These are phyloP conservation scores for Trididemnum miniatum DNA, from an alignment of 23 tunicate genomes.

Conservation along the genomic window DNA sequence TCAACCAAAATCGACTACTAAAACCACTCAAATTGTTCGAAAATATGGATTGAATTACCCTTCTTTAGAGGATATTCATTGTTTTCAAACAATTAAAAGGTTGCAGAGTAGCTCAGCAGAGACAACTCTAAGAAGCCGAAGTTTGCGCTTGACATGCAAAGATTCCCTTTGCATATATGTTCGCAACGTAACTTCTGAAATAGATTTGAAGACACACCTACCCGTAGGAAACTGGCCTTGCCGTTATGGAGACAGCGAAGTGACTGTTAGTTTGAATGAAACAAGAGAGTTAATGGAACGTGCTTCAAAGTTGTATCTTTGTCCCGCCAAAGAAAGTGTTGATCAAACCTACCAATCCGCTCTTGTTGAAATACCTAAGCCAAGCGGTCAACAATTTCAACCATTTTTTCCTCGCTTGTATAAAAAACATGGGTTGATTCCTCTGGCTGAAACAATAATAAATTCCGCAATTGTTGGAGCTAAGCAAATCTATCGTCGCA, in stretches of 20 bases:
- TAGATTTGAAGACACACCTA: not conserved
- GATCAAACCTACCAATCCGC: not conserved
- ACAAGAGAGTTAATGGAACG: conserved; percentile 32
- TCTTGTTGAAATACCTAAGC: not conserved
- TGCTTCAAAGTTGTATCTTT: not conserved
- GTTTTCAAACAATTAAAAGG: conserved; percentile 16
- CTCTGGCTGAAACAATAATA: conserved; percentile 59
- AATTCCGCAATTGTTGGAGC: conserved; percentile 48
- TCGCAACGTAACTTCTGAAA: not conserved
- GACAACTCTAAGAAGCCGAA: not conserved
- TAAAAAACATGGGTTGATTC: conserved; percentile 34
- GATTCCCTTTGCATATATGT: conserved; percentile 26
- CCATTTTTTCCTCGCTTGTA: conserved; percentile 67
- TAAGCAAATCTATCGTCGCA: conserved; percentile 15
- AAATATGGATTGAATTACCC: conserved; percentile 3
- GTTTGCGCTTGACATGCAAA: conserved; percentile 14
- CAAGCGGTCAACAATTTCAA: conserved; percentile 15
- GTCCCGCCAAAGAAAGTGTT: not conserved
- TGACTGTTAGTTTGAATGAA: conserved; percentile 36
- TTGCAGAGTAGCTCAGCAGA: conserved; percentile 1
- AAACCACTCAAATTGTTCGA: not conserved
- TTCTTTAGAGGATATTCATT: conserved; percentile 22
- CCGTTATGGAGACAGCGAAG: not conserved
- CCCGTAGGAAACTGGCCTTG: not conserved
- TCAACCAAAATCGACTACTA: not conserved